phyloP scores from a whole-genome alignment of 2,888 invertebrate genomes.

The Noctua pronuba region DNA sequence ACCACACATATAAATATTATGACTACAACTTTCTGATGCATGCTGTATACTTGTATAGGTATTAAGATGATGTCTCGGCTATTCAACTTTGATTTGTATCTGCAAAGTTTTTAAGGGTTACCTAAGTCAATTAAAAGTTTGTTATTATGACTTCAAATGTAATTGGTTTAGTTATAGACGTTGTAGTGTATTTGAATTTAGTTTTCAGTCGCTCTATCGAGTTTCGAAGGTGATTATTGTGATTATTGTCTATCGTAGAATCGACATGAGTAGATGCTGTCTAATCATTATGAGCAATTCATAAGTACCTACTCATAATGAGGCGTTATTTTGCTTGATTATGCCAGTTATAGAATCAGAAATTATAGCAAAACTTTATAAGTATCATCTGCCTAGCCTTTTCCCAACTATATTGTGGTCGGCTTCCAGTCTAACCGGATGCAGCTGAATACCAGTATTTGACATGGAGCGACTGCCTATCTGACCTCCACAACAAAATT shows the following conservation, averaged over 20 bases:
- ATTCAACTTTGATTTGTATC: constrained; percentile 53
- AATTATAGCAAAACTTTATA: no score
- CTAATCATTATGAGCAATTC: background rate
- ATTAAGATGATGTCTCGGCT: constrained; percentile 48
- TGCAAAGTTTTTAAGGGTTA: constrained; percentile 42
- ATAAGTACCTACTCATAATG: background rate
- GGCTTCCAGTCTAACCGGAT: no score
- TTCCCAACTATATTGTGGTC: no score
- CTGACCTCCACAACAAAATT: no score
- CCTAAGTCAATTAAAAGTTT: constrained; percentile 31
- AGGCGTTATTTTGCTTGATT: background rate
- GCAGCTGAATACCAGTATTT: no score
- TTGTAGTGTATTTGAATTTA: background rate
- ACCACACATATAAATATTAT: background rate
- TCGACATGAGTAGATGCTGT: background rate
- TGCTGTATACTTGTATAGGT: background rate
- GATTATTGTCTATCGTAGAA: background rate
- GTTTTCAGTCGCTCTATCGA: background rate
- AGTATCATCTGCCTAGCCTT: no score
- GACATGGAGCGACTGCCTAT: no score
- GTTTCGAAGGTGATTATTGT: constrained; percentile 8
- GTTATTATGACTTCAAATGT: background rate
- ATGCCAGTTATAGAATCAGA: no score
- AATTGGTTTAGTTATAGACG: background rate
- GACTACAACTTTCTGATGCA: background rate